Conservation (phyloP, 2,888 invertebrate species). For the Coelopa pilipes region DNA sequence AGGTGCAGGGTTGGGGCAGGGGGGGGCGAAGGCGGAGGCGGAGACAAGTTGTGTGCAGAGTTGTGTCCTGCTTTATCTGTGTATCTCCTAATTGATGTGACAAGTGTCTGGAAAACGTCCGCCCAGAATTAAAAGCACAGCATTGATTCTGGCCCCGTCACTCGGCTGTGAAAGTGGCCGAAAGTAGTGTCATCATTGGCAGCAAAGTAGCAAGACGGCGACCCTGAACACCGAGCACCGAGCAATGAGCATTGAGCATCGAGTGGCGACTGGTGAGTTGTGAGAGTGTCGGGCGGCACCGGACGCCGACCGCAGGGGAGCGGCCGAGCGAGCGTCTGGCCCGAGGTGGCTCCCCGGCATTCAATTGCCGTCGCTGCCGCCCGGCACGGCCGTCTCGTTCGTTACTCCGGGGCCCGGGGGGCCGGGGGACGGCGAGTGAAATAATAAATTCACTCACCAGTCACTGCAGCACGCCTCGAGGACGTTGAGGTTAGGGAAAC, state of each 20-base stretch:
- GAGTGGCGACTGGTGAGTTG: conserved; percentile 1
- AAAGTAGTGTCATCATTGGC: conserved; percentile 41
- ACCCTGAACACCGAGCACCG: not conserved
- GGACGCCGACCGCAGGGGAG: not conserved
- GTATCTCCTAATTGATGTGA: conserved; percentile 56
- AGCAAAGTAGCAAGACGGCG: conserved; percentile 4
- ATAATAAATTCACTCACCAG: conserved; percentile 27
- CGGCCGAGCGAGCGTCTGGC: not conserved
- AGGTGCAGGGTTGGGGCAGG: not conserved
- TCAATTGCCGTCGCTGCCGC: not conserved
- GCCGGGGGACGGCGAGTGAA: not conserved
- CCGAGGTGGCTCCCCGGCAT: not conserved
- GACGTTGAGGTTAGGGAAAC: conserved; percentile 18
- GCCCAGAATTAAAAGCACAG: conserved; percentile 55
- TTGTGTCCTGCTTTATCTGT: conserved; percentile 32
- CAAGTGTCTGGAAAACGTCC: conserved; percentile 59
- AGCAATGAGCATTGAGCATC: not conserved
- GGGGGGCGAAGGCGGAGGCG: not conserved
- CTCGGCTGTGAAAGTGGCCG: conserved; percentile 34
- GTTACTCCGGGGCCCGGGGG: not conserved
- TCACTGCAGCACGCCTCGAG: conserved; percentile 19
- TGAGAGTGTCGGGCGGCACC: not conserved
- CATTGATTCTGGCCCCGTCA: conserved; percentile 33
- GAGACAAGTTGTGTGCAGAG: conserved; percentile 18
- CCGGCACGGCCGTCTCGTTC: not conserved